A percentile compares a stretch with the other conserved stretches of the same genome.
These are phyloP conservation scores for Caranx ignobilis DNA, from an alignment of 2,113 vertebrate species.

Conservation along the genomic window DNA sequence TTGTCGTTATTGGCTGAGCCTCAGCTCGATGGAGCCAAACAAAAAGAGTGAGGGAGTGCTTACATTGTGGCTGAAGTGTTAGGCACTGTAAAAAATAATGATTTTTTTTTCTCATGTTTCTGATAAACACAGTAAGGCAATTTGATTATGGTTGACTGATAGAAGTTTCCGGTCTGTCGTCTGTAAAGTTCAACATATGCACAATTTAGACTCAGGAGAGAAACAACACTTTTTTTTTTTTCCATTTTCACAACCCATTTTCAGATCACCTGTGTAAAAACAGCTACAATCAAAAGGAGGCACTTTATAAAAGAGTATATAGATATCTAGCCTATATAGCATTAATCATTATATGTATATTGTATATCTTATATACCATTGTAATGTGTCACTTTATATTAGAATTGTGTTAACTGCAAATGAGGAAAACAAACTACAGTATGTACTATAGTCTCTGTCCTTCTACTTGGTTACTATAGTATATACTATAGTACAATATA, in stretches of 20 bases:
- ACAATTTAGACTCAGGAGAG: slow-evolving; percentile 72
- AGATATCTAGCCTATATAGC: slow-evolving; percentile 81
- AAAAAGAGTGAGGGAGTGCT: slow-evolving; percentile 63
- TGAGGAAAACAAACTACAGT: slow-evolving; percentile 69
- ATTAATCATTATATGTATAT: slow-evolving; percentile 82
- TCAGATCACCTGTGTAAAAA: slow-evolving; percentile 84
- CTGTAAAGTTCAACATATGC: slow-evolving; percentile 59
- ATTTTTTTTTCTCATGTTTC: slow-evolving; percentile 52
- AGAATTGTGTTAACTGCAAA: slow-evolving; percentile 71
- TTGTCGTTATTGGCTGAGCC: slow-evolving; percentile 58
- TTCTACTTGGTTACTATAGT: slow-evolving; percentile 69
- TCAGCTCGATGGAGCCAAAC: slow-evolving; percentile 58
- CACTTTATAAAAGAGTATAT: slow-evolving; percentile 87
- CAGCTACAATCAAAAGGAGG: slow-evolving; percentile 89
- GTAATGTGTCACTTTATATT: slow-evolving; percentile 82
- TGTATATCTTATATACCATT: slow-evolving; percentile 81
- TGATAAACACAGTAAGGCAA: slow-evolving; percentile 82
- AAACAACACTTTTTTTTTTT: slow-evolving; percentile 53
- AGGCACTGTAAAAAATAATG: slow-evolving; percentile 78
- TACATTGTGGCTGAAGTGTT: slow-evolving; percentile 79
- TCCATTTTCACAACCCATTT: slow-evolving; percentile 73
- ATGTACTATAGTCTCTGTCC: slow-evolving; percentile 66
- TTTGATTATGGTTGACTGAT: slow-evolving; percentile 77
- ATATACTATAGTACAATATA: slow-evolving; percentile 70
- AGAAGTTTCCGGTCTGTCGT: slow-evolving; percentile 59